Base-by-base conservation (phyloP, 2,113 vertebrate genomes). In the Malurus elegans region DNA sequence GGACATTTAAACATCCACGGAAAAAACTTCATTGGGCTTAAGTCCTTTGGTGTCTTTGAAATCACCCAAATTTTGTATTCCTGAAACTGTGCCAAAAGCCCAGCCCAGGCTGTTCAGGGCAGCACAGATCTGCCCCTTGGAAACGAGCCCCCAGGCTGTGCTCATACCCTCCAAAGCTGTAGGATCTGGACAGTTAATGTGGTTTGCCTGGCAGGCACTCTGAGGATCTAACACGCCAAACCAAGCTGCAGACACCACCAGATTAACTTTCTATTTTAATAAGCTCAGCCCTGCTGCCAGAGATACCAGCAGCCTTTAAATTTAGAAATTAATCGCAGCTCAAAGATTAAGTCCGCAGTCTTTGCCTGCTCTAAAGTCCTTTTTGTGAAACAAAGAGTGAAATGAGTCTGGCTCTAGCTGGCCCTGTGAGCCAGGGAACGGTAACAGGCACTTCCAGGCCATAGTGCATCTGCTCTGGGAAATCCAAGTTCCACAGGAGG, bases 251-350 rank as follows among this genome's bases (percentile, higher is more conserved):
- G 54, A 34, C 70, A 14, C 34, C 20, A 36, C 64, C 38, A 53
- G 86, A 80, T 60, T 42, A 85, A 36, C 66, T 15, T 67, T 32
- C 78, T 53, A 8, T 24, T 90, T 54, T 57, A 58, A 38, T 5
- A 4, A 90, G 62, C 78, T 79, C 90, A 91, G 10, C 73, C 62
- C 84, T 42, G 81, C 60, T 71, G 57, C 83, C 89, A 64, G 47
- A 54, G 62, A 54, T 4, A 79, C 54, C 58, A 44, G 71, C 5
- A 90, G 93, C 79, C 79, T 83, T 83, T 62, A 88, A 57, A 82
- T 72, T 88, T 85, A 86, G 84, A 85, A 72, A 75, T 69, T 58
- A 96, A 91, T 79, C 48, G 0, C 67, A 71, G 93, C 88, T 96
- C 85, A 70, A 40, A 83, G 72, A 53, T 79, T 70, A 87, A 92